Conservation (phyloP, 23 tunicate species). For the Phallusia fumigata region DNA sequence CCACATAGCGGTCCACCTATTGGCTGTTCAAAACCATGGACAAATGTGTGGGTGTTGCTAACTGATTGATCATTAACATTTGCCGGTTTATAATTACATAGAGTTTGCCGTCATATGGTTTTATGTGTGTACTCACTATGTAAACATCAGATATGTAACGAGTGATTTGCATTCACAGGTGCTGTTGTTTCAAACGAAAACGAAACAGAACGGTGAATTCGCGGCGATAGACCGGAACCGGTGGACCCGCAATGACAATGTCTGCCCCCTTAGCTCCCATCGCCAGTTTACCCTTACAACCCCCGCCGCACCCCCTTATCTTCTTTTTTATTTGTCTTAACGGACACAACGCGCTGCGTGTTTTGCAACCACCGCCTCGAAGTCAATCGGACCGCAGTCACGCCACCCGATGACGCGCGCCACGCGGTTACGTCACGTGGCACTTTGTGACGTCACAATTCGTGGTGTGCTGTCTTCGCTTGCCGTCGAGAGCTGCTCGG, state of each 20-base stretch:
- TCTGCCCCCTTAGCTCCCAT: background rate
- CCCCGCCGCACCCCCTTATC: background rate
- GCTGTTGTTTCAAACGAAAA: conserved; percentile 70
- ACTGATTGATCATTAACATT: too few species aligned
- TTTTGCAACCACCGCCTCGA: too few species aligned
- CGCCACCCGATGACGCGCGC: background rate
- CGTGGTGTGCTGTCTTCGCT: background rate
- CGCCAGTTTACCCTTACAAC: background rate
- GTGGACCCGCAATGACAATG: too few species aligned
- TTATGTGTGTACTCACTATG: too few species aligned
- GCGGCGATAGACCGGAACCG: conserved; percentile 30
- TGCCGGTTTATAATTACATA: too few species aligned
- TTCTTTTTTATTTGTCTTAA: background rate
- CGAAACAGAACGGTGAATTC: conserved; percentile 30
- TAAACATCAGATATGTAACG: too few species aligned
- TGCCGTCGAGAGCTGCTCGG: too few species aligned
- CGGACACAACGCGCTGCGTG: background rate
- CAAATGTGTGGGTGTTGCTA: too few species aligned
- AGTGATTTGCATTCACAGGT: conserved; percentile 20
- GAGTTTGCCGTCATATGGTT: too few species aligned
- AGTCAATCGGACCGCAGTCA: background rate
- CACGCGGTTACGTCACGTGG: background rate
- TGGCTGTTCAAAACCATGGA: too few species aligned
- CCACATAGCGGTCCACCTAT: too few species aligned
- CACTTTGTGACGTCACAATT: background rate